phyloP scores from a whole-genome alignment of 2,888 invertebrate species.

The Eupithecia inturbata region DNA sequence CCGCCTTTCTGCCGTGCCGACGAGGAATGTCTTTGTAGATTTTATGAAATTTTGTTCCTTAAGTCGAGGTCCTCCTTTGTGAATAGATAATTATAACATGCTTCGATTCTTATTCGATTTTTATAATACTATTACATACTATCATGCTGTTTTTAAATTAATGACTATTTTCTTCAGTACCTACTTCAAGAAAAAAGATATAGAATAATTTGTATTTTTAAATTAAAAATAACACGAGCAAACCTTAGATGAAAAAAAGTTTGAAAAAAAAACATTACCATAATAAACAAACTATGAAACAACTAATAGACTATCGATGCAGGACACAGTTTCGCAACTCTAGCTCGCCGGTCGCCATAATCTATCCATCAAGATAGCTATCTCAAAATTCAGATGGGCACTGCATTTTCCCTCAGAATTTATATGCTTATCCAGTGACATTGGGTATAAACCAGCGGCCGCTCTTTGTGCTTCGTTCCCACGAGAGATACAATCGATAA shows the following conservation, averaged over 20 bases:
- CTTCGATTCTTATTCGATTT: neutral
- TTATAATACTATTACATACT: neutral
- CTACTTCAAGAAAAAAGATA: neutral
- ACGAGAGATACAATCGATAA: constrained; percentile 59
- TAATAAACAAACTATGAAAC: constrained; percentile 26
- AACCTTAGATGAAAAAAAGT: neutral
- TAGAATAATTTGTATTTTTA: neutral
- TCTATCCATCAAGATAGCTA: constrained; percentile 73
- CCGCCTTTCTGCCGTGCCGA: constrained; percentile 46
- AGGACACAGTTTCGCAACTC: constrained; percentile 48
- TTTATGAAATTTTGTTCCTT: constrained; percentile 29
- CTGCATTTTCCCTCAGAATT: constrained; percentile 63
- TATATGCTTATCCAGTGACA: constrained; percentile 58
- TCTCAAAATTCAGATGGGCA: constrained; percentile 66
- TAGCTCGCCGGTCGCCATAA: constrained; percentile 57
- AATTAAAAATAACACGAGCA: neutral
- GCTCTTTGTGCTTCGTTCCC: constrained; percentile 66
- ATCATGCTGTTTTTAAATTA: neutral
- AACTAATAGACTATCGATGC: constrained; percentile 22
- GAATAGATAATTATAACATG: neutral
- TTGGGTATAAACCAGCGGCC: constrained; percentile 61
- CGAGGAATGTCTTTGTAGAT: constrained; percentile 45
- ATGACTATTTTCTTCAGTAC: neutral
- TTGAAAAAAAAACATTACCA: neutral
- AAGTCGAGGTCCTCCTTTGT: constrained; percentile 2